Base-by-base conservation (phyloP, 2,113 vertebrate genomes). In the Limanda limanda region DNA sequence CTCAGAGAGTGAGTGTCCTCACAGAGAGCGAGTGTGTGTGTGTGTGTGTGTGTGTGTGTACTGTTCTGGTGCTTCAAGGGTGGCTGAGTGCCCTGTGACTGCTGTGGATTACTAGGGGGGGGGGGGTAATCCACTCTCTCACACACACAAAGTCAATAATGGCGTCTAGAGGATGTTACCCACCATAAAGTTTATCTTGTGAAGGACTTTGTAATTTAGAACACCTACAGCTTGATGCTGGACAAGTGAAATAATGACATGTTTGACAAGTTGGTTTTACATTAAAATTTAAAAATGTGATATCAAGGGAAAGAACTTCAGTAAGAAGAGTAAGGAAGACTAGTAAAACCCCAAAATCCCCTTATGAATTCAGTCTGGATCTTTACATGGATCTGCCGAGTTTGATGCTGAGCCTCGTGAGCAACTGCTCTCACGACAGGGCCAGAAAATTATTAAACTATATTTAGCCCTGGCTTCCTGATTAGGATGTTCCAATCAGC, bases 21-120 rank as follows among this genome's bases (percentile, higher is more conserved):
- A 63, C 48, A 66, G 58, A 45, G 52, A 48, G 42, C 6, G 47
- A 14, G 61, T 48, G 62, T 64, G 78, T 74, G 78, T 48, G 47
- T 42, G 40, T 40, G 78, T 48, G 47, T 42, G 61, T 48, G 62
- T 64, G 78, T 74, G 78, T 48, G 47, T 42, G 40, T 40, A 55
- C 62, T 69, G 45, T 68, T 21, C 23, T 79, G 63, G 60, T 64
- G 66, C 76, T 81, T 87, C 79, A 84, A 77, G 86, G 90, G 59
- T 87, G 82, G 66, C 73, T 18, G 78, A 63, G 67, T 76, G 67
- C 56, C 73, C 81, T 78, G 66, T 85, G 80, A 82, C 75, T 75
- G 64, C 56, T 47, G 57, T 47, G 79, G 86, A 88, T 94, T 90
- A 91, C 68, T 2, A 21, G n/a, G 52, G 14, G 40, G 67, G 75